These are phyloP conservation scores for Cryptosula pallasiana DNA, from an alignment of 2,888 invertebrate species.

Conservation along the genomic window DNA sequence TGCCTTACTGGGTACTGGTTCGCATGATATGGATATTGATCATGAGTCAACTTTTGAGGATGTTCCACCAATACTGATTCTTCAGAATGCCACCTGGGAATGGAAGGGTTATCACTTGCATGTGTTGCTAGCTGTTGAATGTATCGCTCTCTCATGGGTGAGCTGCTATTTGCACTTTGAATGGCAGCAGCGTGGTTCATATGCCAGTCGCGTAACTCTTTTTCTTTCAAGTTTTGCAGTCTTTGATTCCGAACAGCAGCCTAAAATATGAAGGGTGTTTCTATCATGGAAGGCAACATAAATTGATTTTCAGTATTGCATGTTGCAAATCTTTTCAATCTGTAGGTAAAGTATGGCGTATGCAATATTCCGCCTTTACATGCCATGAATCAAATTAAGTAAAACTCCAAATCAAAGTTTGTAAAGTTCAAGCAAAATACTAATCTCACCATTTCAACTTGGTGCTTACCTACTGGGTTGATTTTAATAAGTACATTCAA, in stretches of 20 bases:
- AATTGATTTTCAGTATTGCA: too few relatives aligned
- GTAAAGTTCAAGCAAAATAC: too few relatives aligned
- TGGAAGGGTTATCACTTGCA: not conserved
- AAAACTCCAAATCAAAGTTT: too few relatives aligned
- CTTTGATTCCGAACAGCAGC: slow-evolving; percentile 5
- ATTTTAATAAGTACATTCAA: too few relatives aligned
- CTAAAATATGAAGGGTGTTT: too few relatives aligned
- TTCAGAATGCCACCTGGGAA: slow-evolving; percentile 13
- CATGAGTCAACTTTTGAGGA: not conserved
- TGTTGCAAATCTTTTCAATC: too few relatives aligned
- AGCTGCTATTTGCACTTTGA: not conserved
- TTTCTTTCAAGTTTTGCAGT: not conserved
- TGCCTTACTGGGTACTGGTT: not conserved
- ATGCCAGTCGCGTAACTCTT: not conserved
- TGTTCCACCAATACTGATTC: not conserved
- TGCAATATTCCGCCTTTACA: too few relatives aligned
- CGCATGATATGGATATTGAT: slow-evolving; percentile 7
- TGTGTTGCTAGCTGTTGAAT: not conserved
- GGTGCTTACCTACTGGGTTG: too few relatives aligned
- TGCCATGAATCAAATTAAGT: too few relatives aligned
- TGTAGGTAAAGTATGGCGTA: too few relatives aligned
- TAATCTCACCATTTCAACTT: too few relatives aligned
- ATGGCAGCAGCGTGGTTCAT: not conserved
- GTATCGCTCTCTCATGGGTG: not conserved
- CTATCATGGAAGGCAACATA: too few relatives aligned